Conservation (phyloP, 2,797 vertebrate genomes). For the Decapterus maruadsi region DNA sequence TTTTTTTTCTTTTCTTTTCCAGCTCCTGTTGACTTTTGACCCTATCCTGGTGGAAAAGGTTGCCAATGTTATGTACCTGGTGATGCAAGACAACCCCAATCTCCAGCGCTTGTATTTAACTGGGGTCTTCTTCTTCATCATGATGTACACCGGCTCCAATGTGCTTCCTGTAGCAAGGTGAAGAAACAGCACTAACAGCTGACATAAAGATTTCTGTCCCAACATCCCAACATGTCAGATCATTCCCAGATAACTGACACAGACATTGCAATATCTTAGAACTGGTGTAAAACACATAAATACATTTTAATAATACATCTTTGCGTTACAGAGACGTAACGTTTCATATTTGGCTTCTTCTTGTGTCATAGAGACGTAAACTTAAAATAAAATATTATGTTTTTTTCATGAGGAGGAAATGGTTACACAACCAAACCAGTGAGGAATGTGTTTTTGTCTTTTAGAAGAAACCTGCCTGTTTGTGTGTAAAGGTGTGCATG, state of each 20-base stretch:
- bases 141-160: constrained; percentile 99
- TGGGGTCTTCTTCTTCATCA: constrained; percentile 99
- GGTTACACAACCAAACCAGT: not conserved
- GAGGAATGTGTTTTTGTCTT: not conserved
- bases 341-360: not conserved
- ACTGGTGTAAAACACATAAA: not conserved
- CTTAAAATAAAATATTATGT: not conserved
- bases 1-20: constrained; percentile 19
- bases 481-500: not conserved
- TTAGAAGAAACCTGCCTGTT: not conserved
- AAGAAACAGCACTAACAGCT: constrained; percentile 42
- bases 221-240: not conserved
- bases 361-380: too few species aligned
- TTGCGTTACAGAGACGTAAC: not conserved
- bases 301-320: not conserved
- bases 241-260: not conserved
- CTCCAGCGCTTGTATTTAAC: constrained; percentile 97
- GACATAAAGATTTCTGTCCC: not conserved
- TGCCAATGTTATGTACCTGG: constrained; percentile 91
- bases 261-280: not conserved
- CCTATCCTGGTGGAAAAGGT: constrained; percentile 99
- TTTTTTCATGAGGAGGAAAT: not conserved
- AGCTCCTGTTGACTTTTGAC: constrained; percentile 98
- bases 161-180: constrained; percentile 98
- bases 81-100: constrained; percentile 99